Base-by-base conservation (phyloP, 2,797 vertebrate genomes). In the Otolemur crassicaudatus region DNA sequence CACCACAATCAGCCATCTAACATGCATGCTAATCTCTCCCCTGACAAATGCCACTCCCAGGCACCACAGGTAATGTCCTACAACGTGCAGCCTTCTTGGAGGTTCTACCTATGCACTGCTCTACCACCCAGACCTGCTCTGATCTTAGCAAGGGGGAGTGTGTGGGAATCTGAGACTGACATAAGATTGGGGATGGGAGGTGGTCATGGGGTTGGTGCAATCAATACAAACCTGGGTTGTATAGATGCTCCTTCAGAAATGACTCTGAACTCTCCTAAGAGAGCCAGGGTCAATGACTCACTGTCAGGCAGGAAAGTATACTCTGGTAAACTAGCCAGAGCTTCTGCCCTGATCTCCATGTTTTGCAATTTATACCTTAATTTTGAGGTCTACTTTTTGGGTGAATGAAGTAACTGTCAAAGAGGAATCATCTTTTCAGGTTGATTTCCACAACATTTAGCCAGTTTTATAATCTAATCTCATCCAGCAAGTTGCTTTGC, bases 371-470 rank as follows among this genome's bases (percentile, higher is more conserved):
- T 70, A 87, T 29, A n/a, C 20, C 4, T 65, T 53, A 87, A 67
- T 79, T 43, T 29, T 69, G 43, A 34, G 49, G 58, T 63, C 83
- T 1, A 75, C 20, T 56, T 81, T 85, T 70, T 37, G 12, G 7
- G 70, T 72, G 77, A 25, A 87, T 79, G 29, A 91, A 94, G n/a
- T 49, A 29, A 90, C 25, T 22, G 40, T 23, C 56, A 73, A 79
- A 84, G 87, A 58, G 40, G 10, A 90, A 34, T 43, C 31, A 53
- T 77, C 14, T 83, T 60, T 80, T 56, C 49, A 73, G 49, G 17
- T 11, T 77, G 17, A 60, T 56, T 19, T 91, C 49, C 40, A n/a
- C 83, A 87, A 67, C 5, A 31, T 27, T 63, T 53, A 84, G n/a
- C 19, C 58, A 88, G 27, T 53, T 63, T 27, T 17, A n/a, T 27